Percentiles rank a stretch among this genome's conserved stretches.
These are phyloP conservation scores for Lasioglossum villosulum DNA, from an alignment of 2,888 invertebrate genomes.

Conservation along the genomic window DNA sequence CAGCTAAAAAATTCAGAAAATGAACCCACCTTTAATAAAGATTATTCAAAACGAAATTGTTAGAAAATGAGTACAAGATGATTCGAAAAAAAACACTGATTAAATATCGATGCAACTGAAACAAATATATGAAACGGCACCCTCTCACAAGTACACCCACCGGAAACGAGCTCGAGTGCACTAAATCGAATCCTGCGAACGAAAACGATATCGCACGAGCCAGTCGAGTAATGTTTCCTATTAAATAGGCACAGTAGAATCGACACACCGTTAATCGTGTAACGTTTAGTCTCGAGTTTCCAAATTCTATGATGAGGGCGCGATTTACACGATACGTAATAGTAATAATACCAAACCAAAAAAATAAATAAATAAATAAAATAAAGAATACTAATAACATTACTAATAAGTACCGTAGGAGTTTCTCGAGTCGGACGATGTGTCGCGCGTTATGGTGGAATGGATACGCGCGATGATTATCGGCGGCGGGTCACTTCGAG, in stretches of 20 bases:
- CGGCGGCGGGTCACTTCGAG: background rate
- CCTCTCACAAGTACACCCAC: background rate
- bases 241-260: constrained; percentile 66
- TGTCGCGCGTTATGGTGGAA: background rate
- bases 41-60: background rate
- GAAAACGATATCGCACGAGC: constrained; percentile 25
- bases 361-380: background rate
- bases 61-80: background rate
- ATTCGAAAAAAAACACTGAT: background rate
- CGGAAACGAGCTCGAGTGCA: constrained; percentile 30
- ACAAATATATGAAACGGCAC: background rate
- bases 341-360: constrained; percentile 4
- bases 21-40: background rate
- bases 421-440: constrained; percentile 22
- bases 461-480: background rate
- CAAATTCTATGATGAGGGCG: constrained; percentile 36
- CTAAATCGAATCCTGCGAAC: constrained; percentile 58
- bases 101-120: background rate
- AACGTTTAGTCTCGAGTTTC: constrained; percentile 56
- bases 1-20: no score
- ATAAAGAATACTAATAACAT: constrained; percentile 9
- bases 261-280: constrained; percentile 54
- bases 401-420: constrained; percentile 28
- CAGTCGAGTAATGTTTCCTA: constrained; percentile 74
- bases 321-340: constrained; percentile 26